Conservation (phyloP, 2,888 invertebrate species). For the Subacronicta megacephala region DNA sequence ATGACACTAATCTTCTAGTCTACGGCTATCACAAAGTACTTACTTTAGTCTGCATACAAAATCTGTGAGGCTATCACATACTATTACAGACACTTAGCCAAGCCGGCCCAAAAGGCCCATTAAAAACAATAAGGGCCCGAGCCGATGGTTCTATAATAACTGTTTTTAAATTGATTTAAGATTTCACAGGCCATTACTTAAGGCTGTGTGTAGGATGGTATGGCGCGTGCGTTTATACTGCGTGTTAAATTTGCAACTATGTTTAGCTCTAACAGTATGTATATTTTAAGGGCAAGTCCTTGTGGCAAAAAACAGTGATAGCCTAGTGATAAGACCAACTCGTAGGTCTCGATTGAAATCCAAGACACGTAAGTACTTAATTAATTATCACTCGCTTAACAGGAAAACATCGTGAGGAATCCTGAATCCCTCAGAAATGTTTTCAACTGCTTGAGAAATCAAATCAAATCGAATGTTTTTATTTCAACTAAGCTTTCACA, state of each 20-base stretch:
- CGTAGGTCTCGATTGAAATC: no score
- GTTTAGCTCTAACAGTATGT: no score
- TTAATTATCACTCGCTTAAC: no score
- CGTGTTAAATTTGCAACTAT: background rate
- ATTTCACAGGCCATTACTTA: slow-evolving; percentile 76
- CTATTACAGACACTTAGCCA: slow-evolving; percentile 54
- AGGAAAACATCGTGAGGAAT: no score
- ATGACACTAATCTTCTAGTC: slow-evolving; percentile 13
- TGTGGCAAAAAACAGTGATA: no score
- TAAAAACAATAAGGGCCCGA: slow-evolving; percentile 64
- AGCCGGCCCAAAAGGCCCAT: slow-evolving; percentile 59
- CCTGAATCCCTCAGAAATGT: no score
- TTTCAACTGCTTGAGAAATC: no score
- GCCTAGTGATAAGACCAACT: no score
- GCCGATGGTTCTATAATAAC: slow-evolving; percentile 65
- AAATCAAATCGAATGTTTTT: no score
- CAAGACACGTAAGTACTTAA: no score
- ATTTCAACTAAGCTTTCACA: no score
- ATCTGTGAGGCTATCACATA: slow-evolving; percentile 25
- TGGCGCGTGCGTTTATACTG: slow-evolving; percentile 1
- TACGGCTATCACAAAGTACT: slow-evolving; percentile 12
- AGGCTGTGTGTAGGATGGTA: slow-evolving; percentile 42
- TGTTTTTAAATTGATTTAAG: slow-evolving; percentile 79
- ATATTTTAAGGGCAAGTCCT: no score
- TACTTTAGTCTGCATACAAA: slow-evolving; percentile 19